These are phyloP conservation scores for Sitta carolinensis DNA, from an alignment of 2,797 vertebrate species.

Conservation along the genomic window DNA sequence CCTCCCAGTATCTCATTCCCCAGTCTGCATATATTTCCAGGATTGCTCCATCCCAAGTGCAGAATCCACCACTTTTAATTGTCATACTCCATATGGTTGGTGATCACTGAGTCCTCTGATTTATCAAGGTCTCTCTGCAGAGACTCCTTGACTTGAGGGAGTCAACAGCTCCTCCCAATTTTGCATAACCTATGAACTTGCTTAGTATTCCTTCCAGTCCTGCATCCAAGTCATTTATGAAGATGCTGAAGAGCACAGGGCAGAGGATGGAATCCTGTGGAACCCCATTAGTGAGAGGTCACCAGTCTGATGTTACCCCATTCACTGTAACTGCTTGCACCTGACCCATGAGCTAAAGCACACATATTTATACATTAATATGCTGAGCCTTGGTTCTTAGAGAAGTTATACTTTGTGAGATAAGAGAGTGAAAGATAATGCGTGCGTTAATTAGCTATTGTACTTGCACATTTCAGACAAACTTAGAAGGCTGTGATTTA, in stretches of 20 bases:
- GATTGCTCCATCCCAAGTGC: not conserved
- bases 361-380: not conserved
- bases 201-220: not conserved
- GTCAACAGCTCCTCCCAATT: fast-evolving
- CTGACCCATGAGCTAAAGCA: not conserved
- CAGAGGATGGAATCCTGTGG: not conserved
- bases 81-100: not conserved
- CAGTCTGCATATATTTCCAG: too few relatives aligned
- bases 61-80: not conserved
- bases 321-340: not conserved
- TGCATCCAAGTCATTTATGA: not conserved
- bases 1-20: not conserved
- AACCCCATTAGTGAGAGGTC: not conserved
- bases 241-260: not conserved
- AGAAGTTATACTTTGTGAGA: not conserved
- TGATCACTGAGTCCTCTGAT: not conserved
- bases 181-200: not conserved
- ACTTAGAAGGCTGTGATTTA: not conserved
- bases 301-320: not conserved
- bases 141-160: not conserved
- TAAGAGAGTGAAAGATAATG: not conserved
- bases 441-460: not conserved
- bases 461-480: not conserved
- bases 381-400: not conserved
- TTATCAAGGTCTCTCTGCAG: not conserved